phyloP scores from a whole-genome alignment of 2,113 vertebrate species.

The Phalacrocorax carbo region DNA sequence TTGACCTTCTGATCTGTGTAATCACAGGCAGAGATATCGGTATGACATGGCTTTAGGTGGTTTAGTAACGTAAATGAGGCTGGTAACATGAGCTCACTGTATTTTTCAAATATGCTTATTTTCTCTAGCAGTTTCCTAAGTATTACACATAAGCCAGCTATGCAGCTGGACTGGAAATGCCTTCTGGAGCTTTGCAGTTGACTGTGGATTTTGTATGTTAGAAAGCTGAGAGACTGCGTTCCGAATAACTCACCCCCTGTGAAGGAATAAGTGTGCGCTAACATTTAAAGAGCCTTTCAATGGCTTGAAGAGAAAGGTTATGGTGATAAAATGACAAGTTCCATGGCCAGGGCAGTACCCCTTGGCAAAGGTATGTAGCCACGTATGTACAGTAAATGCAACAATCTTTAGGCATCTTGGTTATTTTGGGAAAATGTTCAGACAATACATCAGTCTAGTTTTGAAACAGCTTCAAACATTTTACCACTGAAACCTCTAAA shows the following conservation, averaged over 20 bases:
- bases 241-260: not conserved
- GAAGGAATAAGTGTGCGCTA: not conserved
- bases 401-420: not conserved
- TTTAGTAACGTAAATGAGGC: not conserved
- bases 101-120: not conserved
- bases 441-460: slow-evolving; percentile 32
- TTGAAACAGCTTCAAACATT: slow-evolving; percentile 51
- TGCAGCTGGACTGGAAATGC: slow-evolving; percentile 29
- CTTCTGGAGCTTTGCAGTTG: slow-evolving; percentile 23
- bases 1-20: not conserved
- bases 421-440: slow-evolving; percentile 38
- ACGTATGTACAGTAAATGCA: not conserved
- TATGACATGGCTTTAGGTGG: slow-evolving; percentile 1
- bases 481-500: slow-evolving; percentile 44
- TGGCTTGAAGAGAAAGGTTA: not conserved
- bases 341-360: not conserved
- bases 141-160: not conserved
- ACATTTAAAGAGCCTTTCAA: not conserved
- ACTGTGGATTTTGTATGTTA: not conserved
- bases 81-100: slow-evolving; percentile 24
- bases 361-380: not conserved
- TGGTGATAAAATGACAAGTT: not conserved
- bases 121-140: slow-evolving; percentile 6
- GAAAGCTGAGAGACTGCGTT: not conserved
- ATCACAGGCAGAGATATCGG: not conserved